A percentile compares a stretch with the other conserved stretches of the same genome.
phyloP scores from a whole-genome alignment of 2,888 invertebrate genomes.

The Caenorhabditis sinica region DNA sequence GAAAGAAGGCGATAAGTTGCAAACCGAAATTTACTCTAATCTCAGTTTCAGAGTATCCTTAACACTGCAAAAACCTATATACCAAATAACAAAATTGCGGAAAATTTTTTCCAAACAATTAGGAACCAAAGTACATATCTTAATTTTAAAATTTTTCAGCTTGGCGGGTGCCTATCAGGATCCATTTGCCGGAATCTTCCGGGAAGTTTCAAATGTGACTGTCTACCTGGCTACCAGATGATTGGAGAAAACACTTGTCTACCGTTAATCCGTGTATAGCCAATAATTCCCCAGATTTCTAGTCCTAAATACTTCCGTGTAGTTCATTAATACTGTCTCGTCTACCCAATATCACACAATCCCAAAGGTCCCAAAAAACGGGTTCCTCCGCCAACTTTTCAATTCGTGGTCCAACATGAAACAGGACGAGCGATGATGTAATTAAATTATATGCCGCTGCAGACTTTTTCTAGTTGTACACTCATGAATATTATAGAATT shows the following conservation, averaged over 20 bases:
- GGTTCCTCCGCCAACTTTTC: conserved; percentile 20
- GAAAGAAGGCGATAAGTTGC: too few relatives aligned
- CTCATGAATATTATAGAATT: conserved; percentile 14
- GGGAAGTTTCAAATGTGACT: conserved; percentile 82
- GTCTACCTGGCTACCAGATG: conserved; percentile 81
- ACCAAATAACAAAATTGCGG: neutral
- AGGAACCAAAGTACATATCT: too few relatives aligned
- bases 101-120: neutral
- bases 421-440: conserved; percentile 29
- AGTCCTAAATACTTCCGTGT: conserved; percentile 10
- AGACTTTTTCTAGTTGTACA: conserved; percentile 22
- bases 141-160: conserved; percentile 66
- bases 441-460: conserved; percentile 38
- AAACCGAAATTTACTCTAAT: too few relatives aligned
- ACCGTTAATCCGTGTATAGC: conserved; percentile 77
- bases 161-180: conserved; percentile 80
- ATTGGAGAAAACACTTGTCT: conserved; percentile 79
- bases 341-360: conserved; percentile 47
- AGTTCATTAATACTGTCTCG: conserved; percentile 23
- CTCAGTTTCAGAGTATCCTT: too few relatives aligned
- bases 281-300: neutral
- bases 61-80: too few relatives aligned
- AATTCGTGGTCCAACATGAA: conserved; percentile 7
- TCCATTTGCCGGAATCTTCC: conserved; percentile 80
- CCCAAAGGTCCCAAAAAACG: conserved; percentile 38